Percentiles rank a stretch among this genome's conserved stretches.
phyloP scores from a whole-genome alignment of 2,888 invertebrate genomes.

The Leucozona laternaria region DNA sequence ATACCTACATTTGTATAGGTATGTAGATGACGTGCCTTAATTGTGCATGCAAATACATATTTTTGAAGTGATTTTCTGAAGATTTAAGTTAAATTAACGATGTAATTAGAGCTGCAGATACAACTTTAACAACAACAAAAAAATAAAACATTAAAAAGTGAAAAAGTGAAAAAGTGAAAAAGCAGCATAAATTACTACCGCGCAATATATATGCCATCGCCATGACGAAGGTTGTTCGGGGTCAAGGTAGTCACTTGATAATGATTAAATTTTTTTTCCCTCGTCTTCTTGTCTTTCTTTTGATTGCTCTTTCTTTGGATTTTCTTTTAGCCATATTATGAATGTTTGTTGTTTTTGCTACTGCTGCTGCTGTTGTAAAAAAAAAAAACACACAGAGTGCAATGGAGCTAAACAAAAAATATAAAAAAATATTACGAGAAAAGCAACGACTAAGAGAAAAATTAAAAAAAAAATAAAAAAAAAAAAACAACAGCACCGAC shows the following conservation, averaged over 20 bases:
- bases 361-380: conserved; percentile 29
- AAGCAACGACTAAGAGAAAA: conserved; percentile 44
- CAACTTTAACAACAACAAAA: background rate
- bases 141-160: conserved; percentile 66
- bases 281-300: conserved; percentile 44
- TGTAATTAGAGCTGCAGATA: conserved; percentile 71
- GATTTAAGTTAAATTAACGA: conserved; percentile 29
- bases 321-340: conserved; percentile 52
- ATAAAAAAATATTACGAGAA: conserved; percentile 12
- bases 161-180: conserved; percentile 73
- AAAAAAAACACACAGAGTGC: conserved; percentile 40
- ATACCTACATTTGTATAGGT: no score
- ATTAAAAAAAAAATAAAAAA: conserved; percentile 11
- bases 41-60: background rate
- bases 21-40: background rate
- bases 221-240: conserved; percentile 73
- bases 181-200: conserved; percentile 72
- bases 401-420: background rate
- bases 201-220: conserved; percentile 70
- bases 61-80: background rate
- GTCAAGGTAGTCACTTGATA: conserved; percentile 75
- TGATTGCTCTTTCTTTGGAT: conserved; percentile 51
- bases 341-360: conserved; percentile 21
- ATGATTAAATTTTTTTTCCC: conserved; percentile 69
- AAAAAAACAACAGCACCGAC: conserved; percentile 44